Conservation (phyloP, 2,888 invertebrate species). For the Drosophila mimica region DNA sequence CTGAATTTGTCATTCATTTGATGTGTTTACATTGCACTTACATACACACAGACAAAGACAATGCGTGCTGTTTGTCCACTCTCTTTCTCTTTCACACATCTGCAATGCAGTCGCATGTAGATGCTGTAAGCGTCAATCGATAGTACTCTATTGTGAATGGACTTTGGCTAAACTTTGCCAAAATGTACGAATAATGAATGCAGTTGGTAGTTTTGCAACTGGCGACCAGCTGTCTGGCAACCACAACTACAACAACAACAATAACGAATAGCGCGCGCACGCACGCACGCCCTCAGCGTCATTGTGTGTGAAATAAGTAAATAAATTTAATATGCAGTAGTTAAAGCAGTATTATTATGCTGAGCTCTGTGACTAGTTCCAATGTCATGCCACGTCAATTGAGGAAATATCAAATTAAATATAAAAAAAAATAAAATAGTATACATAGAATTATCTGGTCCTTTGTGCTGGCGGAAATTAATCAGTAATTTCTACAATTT, state of each 20-base stretch:
- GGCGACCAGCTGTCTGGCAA: constrained; percentile 59
- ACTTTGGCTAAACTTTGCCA: constrained; percentile 54
- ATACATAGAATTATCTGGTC: constrained; percentile 38
- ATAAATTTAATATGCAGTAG: constrained; percentile 9
- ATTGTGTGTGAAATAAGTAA: constrained; percentile 37
- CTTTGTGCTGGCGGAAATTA: constrained; percentile 60
- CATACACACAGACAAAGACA: constrained; percentile 18
- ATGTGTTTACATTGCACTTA: constrained; percentile 45
- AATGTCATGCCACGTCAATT: constrained; percentile 73
- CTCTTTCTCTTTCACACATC: constrained; percentile 10
- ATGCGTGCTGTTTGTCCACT: constrained; percentile 4
- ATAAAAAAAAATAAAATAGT: constrained; percentile 20
- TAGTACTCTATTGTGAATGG: constrained; percentile 45
- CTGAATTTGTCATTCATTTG: constrained; percentile 38
- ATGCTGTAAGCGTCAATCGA: constrained; percentile 54
- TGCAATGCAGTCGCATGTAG: constrained; percentile 37
- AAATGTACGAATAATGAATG: constrained; percentile 29
- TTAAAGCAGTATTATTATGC: constrained; percentile 25
- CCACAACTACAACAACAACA: constrained; percentile 23
- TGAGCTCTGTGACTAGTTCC: constrained; percentile 44
- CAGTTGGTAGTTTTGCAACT: constrained; percentile 10
- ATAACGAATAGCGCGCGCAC: neutral
- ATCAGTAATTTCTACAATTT: constrained; percentile 48
- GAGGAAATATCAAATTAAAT: constrained; percentile 85
- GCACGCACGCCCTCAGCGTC: constrained; percentile 9